Conservation (phyloP, 1,140 invertebrate species). For the Apis dorsata region DNA sequence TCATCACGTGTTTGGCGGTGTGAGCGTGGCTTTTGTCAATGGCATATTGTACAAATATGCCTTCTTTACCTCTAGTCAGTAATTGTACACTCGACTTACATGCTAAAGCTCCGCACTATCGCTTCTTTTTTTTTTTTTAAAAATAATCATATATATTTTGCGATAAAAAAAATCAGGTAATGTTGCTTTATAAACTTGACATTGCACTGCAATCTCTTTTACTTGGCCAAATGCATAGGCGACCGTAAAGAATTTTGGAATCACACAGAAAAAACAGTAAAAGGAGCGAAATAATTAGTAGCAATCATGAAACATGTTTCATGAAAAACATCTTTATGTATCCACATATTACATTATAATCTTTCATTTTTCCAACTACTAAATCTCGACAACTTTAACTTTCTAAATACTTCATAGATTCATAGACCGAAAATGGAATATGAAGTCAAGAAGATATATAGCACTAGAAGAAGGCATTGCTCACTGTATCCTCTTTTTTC, state of each 20-base stretch:
- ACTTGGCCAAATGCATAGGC: constrained; percentile 40
- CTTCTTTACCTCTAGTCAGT: constrained; percentile 50
- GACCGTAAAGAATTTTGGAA: constrained; percentile 56
- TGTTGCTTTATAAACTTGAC: constrained; percentile 60
- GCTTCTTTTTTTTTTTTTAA: constrained; percentile 56
- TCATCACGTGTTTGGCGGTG: constrained; percentile 54
- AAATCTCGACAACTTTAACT: constrained; percentile 49
- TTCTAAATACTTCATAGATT: constrained; percentile 45
- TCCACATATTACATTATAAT: constrained; percentile 23
- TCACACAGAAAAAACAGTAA: constrained; percentile 63
- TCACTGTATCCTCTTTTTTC: constrained; percentile 68
- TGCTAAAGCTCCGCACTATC: constrained; percentile 63
- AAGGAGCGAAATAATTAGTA: constrained; percentile 50
- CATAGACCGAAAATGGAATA: constrained; percentile 41
- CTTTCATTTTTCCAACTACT: constrained; percentile 27
- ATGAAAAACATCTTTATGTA: constrained; percentile 38
- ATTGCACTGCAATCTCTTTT: constrained; percentile 65
- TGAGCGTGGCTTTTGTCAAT: constrained; percentile 49
- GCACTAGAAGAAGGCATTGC: constrained; percentile 63
- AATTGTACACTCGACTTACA: constrained; percentile 66
- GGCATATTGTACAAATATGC: constrained; percentile 38
- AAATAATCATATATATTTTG: constrained; percentile 69
- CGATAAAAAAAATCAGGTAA: constrained; percentile 69
- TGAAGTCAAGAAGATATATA: constrained; percentile 59
- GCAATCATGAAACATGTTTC: constrained; percentile 32